Percentiles rank a stretch among this genome's conserved stretches.
Evolutionary conservation across 1,140 invertebrate species (phyloP).

Genomic region (Nasonia giraulti): DNA sequence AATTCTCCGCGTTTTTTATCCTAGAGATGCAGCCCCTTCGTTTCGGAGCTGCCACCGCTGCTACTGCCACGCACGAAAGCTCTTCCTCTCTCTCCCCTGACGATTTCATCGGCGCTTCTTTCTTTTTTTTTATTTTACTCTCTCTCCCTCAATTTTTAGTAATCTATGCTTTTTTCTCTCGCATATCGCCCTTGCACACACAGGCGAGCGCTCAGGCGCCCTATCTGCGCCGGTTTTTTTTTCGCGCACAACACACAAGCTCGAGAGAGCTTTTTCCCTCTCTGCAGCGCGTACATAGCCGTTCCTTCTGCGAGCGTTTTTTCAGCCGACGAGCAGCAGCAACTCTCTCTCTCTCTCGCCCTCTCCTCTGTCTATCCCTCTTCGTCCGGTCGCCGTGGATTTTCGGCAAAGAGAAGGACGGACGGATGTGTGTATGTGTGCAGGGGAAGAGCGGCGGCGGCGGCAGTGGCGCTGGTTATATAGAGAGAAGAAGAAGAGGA

Average conservation of each 20-base stretch:
- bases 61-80: not conserved
- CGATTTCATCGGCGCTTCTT: not conserved
- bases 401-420: conserved; percentile 45
- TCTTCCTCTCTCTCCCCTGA: not conserved
- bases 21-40: not conserved
- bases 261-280: conserved; percentile 13
- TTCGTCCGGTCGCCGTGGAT: conserved; percentile 34
- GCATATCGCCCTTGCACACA: not conserved
- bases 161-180: conserved; percentile 31
- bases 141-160: conserved; percentile 26
- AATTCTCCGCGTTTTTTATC: conserved; percentile 4
- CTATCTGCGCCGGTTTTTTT: not conserved
- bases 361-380: conserved; percentile 29
- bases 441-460: conserved; percentile 44
- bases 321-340: not conserved
- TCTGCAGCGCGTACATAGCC: not conserved
- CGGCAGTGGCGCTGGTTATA: conserved; percentile 40
- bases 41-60: not conserved
- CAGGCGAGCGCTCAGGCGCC: not conserved
- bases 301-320: conserved; percentile 27
- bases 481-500: conserved; percentile 52
- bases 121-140: not conserved
- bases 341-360: conserved; percentile 23
- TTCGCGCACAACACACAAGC: not conserved
- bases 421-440: not conserved